A percentile compares a stretch with the other conserved stretches of the same genome.
Evolutionary conservation across 1,140 invertebrate genomes (phyloP).

Genomic region (Caenorhabditis remanei): DNA sequence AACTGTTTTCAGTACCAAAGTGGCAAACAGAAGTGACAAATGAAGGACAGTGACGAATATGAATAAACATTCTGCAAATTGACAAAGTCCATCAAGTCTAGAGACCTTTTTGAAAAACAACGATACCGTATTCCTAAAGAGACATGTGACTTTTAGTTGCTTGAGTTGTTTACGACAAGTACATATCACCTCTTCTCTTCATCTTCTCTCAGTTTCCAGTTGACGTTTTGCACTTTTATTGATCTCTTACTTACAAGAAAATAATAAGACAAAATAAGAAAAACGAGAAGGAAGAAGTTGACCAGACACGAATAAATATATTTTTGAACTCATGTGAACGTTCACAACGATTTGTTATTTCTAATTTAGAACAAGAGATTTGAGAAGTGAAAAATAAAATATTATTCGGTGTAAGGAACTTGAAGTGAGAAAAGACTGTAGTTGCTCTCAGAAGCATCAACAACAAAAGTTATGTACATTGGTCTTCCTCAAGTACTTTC

Average conservation of each 20-base stretch:
- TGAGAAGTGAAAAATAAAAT: background rate
- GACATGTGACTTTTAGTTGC: background rate
- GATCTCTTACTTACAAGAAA: constrained; percentile 25
- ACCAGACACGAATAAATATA: background rate
- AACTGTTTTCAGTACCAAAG: background rate
- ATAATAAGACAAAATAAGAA: background rate
- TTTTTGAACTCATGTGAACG: background rate
- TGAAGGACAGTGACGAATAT: background rate
- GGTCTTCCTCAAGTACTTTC: background rate
- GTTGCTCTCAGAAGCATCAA: background rate
- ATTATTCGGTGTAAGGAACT: background rate
- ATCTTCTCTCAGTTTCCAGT: constrained; percentile 25
- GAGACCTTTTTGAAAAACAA: constrained; percentile 8
- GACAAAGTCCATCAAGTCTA: constrained; percentile 1
- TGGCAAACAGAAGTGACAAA: background rate
- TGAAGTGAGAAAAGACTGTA: background rate
- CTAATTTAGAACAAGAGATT: background rate
- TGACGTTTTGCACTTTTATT: constrained; percentile 40
- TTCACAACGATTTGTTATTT: no score
- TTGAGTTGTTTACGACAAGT: constrained; percentile 38
- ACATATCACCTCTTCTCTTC: background rate
- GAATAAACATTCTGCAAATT: constrained; percentile 46
- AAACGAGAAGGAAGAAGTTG: background rate
- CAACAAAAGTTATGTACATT: background rate
- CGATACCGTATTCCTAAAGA: constrained; percentile 16